Evolutionary conservation across 1,140 invertebrate genomes (phyloP), one percentile per base, ranked within the genome.

Genomic region (Ceratina australensis): DNA sequence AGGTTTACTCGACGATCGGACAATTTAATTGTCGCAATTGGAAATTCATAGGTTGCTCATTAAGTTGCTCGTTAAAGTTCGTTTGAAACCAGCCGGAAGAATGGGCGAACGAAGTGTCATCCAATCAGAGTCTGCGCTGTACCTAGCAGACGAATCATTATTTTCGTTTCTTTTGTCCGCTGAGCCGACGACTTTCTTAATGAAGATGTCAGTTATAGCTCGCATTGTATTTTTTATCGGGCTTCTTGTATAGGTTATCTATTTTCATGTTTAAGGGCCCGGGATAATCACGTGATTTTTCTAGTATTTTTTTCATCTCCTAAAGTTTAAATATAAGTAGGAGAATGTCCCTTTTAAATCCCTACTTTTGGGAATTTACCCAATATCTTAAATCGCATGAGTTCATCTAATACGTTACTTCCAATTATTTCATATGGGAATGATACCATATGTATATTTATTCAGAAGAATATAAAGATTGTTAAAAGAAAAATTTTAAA

Each of bases 21-120:
- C 52, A 26, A 73, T 74, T 74, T 74, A 60, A 61, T 77, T 63
- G 74, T 71, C 42, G 59, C 66, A 59, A 77, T 77, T 71, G 57
- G 42, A 64, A 64, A 20, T 79, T 66, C 63, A 64, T 64, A 26
- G 24, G 28, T 60, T 60, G 78, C 54, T 82, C 56, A 71, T 79
- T 79, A 74, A 74, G 49, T 81, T 61, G 54, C 74, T 82, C 64
- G 59, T 82, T 73, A 78, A 78, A 59, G n/a, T 42, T 54, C 52
- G 54, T 81, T 78, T 63, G 65, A 68, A 24, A 61, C n/a, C 54
- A 52, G 64, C 5, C 52, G 65, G 49, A 60, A 49, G 63, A 47
- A 72, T 72, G 57, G 26, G 26, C 50, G 50, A 22, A 47, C 50
- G 65, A 28, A 75, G 78, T 59, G 56, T 61, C 65, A 82, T 82